Evolutionary conservation across 1,140 invertebrate species (phyloP), one percentile per base, ranked within the genome.

Genomic region (Dysdera silvatica): DNA sequence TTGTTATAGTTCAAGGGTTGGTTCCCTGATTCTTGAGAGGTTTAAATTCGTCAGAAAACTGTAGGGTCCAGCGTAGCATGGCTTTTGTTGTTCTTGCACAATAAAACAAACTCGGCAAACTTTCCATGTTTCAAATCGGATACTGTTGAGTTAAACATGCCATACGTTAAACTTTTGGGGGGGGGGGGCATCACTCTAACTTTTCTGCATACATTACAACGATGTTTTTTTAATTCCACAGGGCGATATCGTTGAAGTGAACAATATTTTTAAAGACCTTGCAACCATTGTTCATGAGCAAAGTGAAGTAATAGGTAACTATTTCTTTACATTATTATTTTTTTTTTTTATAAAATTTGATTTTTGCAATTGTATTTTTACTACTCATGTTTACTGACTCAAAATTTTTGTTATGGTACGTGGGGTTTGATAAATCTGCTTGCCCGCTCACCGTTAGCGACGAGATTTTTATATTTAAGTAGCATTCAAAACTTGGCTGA

Each of bases 241-340:
- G 89, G 85, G 80, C 70, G 91, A 98, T 77, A 98, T 98, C 69
- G 83, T 84, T 68, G 91, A 94, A 73, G 93, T 98, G 16, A 98
- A 98, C 79, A 87, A 96, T 78, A 98, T 99, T 71, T 99, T 98
- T 77, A 97, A 95, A 81, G 95, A 98, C 74, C 80, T 99, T 48
- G 95, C 94, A 4, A 84, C 89, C 48, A 80, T 99, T 75, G 94
- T 99, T 18, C 94, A 98, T 74, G 90, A 97, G 66, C 96, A 99
- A 78, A 94, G 93, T n/a, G 87, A 95, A 70, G 84, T 91, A 4
- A 85, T 99, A 56, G 80, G 78, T 79, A 75, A 69, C 69, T 61
- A 26, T 28, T 65, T 10, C 18, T 6, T 56, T 26, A 23, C 8
- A 51, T 55, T 58, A 47, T 43, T 67, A 12, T 23, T 49, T 65